Conservation (phyloP, 2,888 invertebrate species). For the Dinocampus coccinellae region DNA sequence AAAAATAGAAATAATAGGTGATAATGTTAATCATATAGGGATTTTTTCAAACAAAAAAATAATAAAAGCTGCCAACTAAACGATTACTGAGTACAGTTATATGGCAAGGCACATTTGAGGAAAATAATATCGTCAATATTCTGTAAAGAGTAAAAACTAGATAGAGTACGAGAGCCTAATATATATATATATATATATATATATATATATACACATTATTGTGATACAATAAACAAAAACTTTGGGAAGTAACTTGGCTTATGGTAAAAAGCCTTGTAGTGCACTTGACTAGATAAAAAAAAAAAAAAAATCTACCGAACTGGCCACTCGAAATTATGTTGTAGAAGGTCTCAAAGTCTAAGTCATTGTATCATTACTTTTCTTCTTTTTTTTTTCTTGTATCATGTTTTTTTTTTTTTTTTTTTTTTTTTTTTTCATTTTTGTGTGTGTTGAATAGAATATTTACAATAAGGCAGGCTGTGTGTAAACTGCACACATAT, state of each 20-base stretch:
- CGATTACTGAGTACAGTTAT: background rate
- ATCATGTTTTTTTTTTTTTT: background rate
- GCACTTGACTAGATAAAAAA: slow-evolving; percentile 26
- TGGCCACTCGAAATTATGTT: slow-evolving; percentile 9
- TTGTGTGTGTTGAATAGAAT: background rate
- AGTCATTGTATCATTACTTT: background rate
- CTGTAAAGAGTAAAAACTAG: slow-evolving; percentile 4
- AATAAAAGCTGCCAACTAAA: background rate
- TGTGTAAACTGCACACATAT: background rate
- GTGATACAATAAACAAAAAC: background rate
- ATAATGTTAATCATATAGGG: background rate
- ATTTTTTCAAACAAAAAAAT: background rate
- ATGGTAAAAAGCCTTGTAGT: background rate
- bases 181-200: too few relatives aligned
- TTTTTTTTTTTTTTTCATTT: background rate
- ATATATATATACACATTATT: background rate
- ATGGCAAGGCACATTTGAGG: background rate
- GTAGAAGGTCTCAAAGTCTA: slow-evolving; percentile 2
- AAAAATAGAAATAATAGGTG: background rate
- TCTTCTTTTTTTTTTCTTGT: background rate
- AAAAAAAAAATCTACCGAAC: slow-evolving; percentile 21
- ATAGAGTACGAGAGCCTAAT: slow-evolving; percentile 21
- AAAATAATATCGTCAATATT: background rate
- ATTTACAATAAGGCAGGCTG: background rate
- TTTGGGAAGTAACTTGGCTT: slow-evolving; percentile 20